Evolutionary conservation across 2,113 vertebrate genomes (phyloP).

Genomic region (Campylorhamphus procurvoides): DNA sequence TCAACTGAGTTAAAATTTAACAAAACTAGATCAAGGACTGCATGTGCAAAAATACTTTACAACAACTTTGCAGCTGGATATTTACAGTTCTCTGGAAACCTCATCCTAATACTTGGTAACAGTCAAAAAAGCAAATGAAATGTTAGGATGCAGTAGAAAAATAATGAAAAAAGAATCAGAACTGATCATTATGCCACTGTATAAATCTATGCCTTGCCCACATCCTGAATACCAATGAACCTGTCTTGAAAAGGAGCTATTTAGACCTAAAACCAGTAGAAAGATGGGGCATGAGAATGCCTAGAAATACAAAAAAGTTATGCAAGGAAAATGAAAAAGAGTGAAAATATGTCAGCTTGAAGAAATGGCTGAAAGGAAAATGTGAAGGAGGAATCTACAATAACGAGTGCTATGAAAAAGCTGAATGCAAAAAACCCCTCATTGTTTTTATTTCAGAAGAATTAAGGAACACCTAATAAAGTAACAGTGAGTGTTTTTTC

Average conservation of each 20-base stretch:
- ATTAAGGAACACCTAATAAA: not conserved
- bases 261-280: not conserved
- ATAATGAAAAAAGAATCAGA: constrained; percentile 25
- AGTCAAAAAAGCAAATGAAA: constrained; percentile 34
- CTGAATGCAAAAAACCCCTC: not conserved
- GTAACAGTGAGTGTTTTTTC: not conserved
- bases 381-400: not conserved
- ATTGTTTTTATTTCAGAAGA: not conserved
- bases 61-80: not conserved
- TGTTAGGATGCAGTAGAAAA: not conserved
- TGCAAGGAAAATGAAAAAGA: not conserved
- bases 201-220: constrained; percentile 15
- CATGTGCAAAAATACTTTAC: not conserved
- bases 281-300: not conserved
- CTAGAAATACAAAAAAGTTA: not conserved
- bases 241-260: not conserved
- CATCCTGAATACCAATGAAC: constrained; percentile 10
- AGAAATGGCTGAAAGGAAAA: not conserved
- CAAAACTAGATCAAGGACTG: not conserved
- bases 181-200: not conserved
- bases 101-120: constrained; percentile 6
- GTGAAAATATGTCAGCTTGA: not conserved
- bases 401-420: not conserved
- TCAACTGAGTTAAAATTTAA: not conserved
- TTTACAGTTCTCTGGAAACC: constrained; percentile 19